Base-by-base conservation (phyloP, 2,113 vertebrate species). In the Oryzias woworae region DNA sequence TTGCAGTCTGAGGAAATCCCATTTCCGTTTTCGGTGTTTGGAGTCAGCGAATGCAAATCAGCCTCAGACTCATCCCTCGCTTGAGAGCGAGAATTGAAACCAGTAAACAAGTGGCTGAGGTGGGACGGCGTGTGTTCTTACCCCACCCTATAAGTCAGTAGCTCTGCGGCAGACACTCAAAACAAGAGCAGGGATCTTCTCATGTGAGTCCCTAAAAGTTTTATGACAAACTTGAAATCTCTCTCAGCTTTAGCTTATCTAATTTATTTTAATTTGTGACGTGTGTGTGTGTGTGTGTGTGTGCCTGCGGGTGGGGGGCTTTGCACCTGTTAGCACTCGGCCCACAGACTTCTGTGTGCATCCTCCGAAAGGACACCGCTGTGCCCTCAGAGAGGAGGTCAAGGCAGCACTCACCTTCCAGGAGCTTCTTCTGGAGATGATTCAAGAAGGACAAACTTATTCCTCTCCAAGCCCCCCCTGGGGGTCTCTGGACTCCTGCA, bases 281-380 rank as follows among this genome's bases (percentile, higher is more conserved):
- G 7, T 31, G 28, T 36, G 31, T 7, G 36, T 20, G 20, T 20
- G 20, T 20, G 20, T 20, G 20, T 20, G 20, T 20, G 20, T 20
- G 20, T 20, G 20, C 20, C 20, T 20, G 20, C 20, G 68, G 51
- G 61, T 59, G 58, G 63, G 75, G 80, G 81, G 76, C 60, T 56
- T 57, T 82, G 85, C 91, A 91, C 90, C 91, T 90, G 90, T 88
- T 86, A 64, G 69, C 63, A 73, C n/a, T 20, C 61, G 53, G 60
- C 55, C 54, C 7, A 48, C 60, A 52, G 53, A 62, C 70, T 49
- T 49, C 49, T 49, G 31, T 48, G 64, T 78, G 63, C 77, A 73
- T 76, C 78, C 57, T 13, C 45, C 7, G 36, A 52, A 46, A 31
- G 3, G 17, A 46, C 66, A 70, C 68, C 78, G 71, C 62, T 55